Base-by-base conservation (phyloP, 2,797 vertebrate species). In the Thamnophis elegans region DNA sequence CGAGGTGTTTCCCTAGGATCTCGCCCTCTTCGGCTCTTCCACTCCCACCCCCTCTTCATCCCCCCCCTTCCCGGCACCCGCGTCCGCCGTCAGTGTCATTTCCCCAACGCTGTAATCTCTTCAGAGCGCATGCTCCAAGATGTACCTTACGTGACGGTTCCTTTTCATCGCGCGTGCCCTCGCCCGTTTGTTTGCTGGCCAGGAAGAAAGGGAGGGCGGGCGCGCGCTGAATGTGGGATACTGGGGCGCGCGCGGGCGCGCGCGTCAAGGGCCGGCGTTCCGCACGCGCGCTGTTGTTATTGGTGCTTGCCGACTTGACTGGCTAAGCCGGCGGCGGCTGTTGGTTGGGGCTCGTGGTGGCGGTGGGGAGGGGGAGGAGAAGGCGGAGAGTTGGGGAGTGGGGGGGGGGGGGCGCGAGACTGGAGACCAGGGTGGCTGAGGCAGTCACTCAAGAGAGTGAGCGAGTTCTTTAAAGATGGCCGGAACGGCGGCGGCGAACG, bases 391-490 rank as follows among this genome's bases (percentile, higher is more conserved):
- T 20, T 18, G 8, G 2, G 26, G 47, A 51, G 47, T 51, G 47
- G 47, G 26, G 95, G 93, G 92, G n/a, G 73, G 51, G 13, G 55
- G 28, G 5, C 42, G n/a, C 20, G 53, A 55, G 87, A 51, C 22
- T 47, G 91, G 86, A 51, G 73, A 28, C 55, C 92, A 8, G 92
- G 94, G 93, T 53, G 95, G 89, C 93, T 95, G 92, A 94, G 96
- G 93, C 95, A 88, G 68, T 18, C 91, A 85, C 87, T n/a, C 92
- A 90, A 89, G 58, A 22, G 82, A 36, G 58, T 3, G 90, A 94
- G 96, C 85, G 97, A 97, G 97, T 97, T 93, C 97, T 97, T 97
- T 98, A 98, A 98, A 98, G 97, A 98, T 98, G 97, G 97, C 97
- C 96, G 97, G 97, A 97, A 97, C 97, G 97, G 97, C 96, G 94